Conservation (phyloP, 2,888 invertebrate genomes). For the Apotomis betuletana region DNA sequence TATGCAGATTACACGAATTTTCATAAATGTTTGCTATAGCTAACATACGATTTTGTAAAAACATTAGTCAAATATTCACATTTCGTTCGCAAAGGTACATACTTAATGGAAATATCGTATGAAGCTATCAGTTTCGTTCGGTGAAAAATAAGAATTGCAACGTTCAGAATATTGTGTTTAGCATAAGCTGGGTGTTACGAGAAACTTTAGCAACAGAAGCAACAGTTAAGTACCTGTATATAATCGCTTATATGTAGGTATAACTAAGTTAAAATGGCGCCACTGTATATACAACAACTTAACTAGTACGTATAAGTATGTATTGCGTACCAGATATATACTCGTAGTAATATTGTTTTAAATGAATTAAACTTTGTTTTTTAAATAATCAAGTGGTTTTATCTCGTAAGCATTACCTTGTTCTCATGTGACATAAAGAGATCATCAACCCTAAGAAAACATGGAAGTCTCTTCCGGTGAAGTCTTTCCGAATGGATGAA, state of each 20-base stretch:
- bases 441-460: too few relatives aligned
- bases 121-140: constrained; percentile 9
- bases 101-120: constrained; percentile 21
- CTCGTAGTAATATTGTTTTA: too few relatives aligned
- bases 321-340: too few relatives aligned
- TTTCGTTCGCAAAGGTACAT: neutral
- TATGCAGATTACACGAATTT: too few relatives aligned
- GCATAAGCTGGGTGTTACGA: constrained; percentile 15
- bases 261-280: neutral
- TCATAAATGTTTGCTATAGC: neutral
- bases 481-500: too few relatives aligned
- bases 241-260: constrained; percentile 4
- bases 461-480: too few relatives aligned
- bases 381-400: too few relatives aligned
- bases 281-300: too few relatives aligned
- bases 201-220: constrained; percentile 20
- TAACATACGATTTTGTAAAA: neutral
- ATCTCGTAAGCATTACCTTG: too few relatives aligned
- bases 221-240: constrained; percentile 18
- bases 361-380: too few relatives aligned
- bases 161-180: constrained; percentile 26
- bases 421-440: too few relatives aligned
- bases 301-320: too few relatives aligned
- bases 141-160: constrained; percentile 15
- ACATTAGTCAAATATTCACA: neutral